These are phyloP conservation scores for Alcedo atthis DNA, from an alignment of 2,797 vertebrate genomes.

Conservation along the genomic window DNA sequence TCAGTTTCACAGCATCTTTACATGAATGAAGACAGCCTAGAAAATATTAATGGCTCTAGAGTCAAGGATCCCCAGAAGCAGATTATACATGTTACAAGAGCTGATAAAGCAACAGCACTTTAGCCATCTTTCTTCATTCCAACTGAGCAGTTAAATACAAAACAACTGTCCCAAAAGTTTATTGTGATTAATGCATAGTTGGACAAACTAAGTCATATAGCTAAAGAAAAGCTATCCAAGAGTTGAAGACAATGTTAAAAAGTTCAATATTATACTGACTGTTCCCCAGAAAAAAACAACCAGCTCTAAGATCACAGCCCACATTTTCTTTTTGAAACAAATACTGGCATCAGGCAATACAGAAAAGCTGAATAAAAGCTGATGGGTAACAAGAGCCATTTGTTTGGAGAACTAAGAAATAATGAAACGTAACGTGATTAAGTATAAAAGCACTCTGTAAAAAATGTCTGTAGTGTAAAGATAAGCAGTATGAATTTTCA, in stretches of 20 bases:
- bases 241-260: background rate
- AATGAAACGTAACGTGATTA: background rate
- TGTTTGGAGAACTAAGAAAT: constrained; percentile 23
- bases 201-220: background rate
- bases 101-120: background rate
- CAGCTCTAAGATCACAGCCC: background rate
- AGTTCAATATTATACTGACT: background rate
- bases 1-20: background rate
- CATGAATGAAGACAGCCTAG: background rate
- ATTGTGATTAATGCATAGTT: background rate
- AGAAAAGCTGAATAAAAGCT: constrained; percentile 36
- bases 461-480: background rate
- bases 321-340: constrained; percentile 8
- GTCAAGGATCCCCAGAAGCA: background rate
- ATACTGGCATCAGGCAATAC: background rate
- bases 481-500: background rate
- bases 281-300: background rate
- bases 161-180: background rate
- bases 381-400: background rate
- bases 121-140: background rate
- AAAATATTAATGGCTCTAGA: background rate
- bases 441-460: background rate
- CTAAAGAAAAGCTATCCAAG: background rate
- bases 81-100: background rate
- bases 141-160: background rate